Percentiles rank a stretch among this genome's conserved stretches.
Evolutionary conservation across 53 echinoderm and acorn worm species (phyloP).

Genomic region (Holothuria leucospilota): DNA sequence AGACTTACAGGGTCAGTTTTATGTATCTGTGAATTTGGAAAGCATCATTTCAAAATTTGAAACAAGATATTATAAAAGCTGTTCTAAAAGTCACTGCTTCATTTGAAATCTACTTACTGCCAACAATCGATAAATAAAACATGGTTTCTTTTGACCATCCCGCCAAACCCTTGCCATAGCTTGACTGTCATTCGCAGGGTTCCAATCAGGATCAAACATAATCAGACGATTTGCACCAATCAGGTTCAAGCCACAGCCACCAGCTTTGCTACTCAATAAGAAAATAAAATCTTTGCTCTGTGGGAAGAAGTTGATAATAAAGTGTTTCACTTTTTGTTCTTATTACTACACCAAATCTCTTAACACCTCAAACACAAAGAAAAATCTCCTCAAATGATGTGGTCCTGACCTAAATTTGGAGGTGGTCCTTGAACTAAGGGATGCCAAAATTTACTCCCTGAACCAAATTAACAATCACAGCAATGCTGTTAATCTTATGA

Average conservation of each 20-base stretch:
- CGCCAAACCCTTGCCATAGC: conserved; percentile 99
- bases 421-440: too few species aligned
- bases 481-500: too few species aligned
- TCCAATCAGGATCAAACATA: conserved; percentile 99
- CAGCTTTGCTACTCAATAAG: conserved; percentile 97
- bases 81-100: too few species aligned
- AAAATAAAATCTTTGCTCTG: conserved; percentile 95
- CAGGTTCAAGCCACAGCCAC: conserved; percentile 96
- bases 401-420: too few species aligned
- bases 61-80: neutral
- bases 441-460: too few species aligned
- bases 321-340: neutral
- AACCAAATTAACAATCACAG: too few species aligned
- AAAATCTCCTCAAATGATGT: too few species aligned
- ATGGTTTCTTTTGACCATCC: conserved; percentile 97
- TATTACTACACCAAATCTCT: too few species aligned
- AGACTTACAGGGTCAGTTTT: neutral
- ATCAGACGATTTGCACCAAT: conserved; percentile 96
- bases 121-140: conserved; percentile 90
- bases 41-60: neutral
- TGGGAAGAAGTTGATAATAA: neutral
- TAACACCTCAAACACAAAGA: too few species aligned
- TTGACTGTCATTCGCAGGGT: conserved; percentile 98
- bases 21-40: neutral
- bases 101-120: conserved; percentile 68